phyloP scores from a whole-genome alignment of 1,140 invertebrate species.

The Drosophila paulistorum region DNA sequence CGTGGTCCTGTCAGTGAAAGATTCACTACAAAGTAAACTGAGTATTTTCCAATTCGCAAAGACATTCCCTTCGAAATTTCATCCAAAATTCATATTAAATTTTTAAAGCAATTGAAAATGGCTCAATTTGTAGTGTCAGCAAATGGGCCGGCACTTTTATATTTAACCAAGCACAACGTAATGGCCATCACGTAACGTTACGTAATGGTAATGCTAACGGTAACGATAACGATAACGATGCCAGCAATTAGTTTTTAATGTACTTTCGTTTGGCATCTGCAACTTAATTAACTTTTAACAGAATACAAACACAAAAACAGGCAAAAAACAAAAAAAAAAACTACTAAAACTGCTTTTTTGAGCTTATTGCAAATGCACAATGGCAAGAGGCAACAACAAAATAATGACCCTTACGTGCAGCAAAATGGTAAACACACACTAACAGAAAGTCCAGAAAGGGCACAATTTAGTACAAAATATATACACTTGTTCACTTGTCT shows the following conservation, averaged over 20 bases:
- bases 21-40: too few species aligned
- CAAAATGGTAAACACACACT: conserved; percentile 45
- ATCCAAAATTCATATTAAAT: too few species aligned
- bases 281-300: conserved; percentile 68
- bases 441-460: conserved; percentile 10
- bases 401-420: conserved; percentile 56
- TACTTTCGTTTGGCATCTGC: conserved; percentile 65
- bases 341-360: background rate
- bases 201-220: conserved; percentile 44
- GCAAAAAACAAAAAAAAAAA: background rate
- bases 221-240: conserved; percentile 59
- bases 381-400: conserved; percentile 17
- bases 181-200: conserved; percentile 50
- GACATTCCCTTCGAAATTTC: too few species aligned
- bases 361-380: conserved; percentile 54
- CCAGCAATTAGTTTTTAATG: conserved; percentile 75
- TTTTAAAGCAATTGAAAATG: conserved; percentile 19
- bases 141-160: conserved; percentile 16
- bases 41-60: too few species aligned
- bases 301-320: conserved; percentile 24
- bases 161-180: conserved; percentile 61
- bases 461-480: conserved; percentile 12
- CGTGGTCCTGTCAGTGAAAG: too few species aligned
- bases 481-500: conserved; percentile 24
- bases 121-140: background rate